Evolutionary conservation across 2,797 vertebrate species (phyloP).

Genomic region (Gadopsis bispinosus): DNA sequence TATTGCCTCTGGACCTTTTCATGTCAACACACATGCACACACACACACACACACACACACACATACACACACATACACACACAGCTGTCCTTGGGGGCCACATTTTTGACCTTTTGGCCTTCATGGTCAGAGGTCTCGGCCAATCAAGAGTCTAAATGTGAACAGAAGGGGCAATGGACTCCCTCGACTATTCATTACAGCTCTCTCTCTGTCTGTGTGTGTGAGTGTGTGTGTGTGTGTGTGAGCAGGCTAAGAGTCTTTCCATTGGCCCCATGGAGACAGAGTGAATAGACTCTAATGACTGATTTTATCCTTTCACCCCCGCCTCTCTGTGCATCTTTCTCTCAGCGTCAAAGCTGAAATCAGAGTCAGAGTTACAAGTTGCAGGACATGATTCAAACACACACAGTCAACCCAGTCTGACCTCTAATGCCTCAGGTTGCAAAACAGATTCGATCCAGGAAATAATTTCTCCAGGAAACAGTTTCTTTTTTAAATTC

Average conservation of each 20-base stretch:
- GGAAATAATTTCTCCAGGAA: slow-evolving; percentile 25
- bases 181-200: slow-evolving; percentile 83
- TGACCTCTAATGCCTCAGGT: slow-evolving; percentile 48
- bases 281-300: slow-evolving; percentile 79
- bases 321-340: slow-evolving; percentile 52
- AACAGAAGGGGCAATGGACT: slow-evolving; percentile 82
- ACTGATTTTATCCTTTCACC: slow-evolving; percentile 77
- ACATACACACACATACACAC: background rate
- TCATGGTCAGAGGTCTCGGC: slow-evolving; percentile 75
- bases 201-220: slow-evolving; percentile 40
- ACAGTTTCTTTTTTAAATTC: background rate
- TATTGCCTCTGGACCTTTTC: background rate
- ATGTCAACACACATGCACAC: background rate
- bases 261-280: slow-evolving; percentile 73
- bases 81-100: slow-evolving; percentile 53
- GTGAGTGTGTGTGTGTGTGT: slow-evolving; percentile 58
- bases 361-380: slow-evolving; percentile 72
- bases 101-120: slow-evolving; percentile 72
- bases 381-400: slow-evolving; percentile 54
- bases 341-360: slow-evolving; percentile 69
- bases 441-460: slow-evolving; percentile 16
- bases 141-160: slow-evolving; percentile 80
- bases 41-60: slow-evolving; percentile 26
- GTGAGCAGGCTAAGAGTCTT: slow-evolving; percentile 78
- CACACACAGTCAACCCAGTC: slow-evolving; percentile 16